Evolutionary conservation across 2,113 vertebrate species (phyloP), one percentile per base, ranked within the genome.

Genomic region (Eptesicus fuscus): DNA sequence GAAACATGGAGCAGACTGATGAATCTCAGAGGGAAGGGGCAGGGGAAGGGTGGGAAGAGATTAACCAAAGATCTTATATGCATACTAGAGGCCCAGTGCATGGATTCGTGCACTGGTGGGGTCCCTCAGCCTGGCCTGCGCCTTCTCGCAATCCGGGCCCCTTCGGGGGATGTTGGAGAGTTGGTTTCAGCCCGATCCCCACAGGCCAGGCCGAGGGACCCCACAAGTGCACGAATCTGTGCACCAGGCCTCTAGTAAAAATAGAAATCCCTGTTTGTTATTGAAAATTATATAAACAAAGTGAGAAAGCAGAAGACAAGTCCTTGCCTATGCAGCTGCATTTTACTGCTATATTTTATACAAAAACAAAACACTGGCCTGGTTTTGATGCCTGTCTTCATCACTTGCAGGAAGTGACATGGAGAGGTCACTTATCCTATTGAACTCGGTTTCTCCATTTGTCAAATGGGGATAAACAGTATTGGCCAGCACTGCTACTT

Each of bases 311-410:
- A 28, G 69, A 22, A 44, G 67, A 4, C 49, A 51, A 44, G 23
- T 47, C 69, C 78, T 65, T 56, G 4, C 9, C 1, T 23, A 1
- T 23, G 4, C 5, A 35, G 5, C 56, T 74, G 1, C 20, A 9
- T 2, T 47, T 12, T 28, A 63, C 25, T 22, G 17, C 14, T 9
- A 7, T n/a, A 11, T 20, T 23, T 0, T 28, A 1, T 17, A n/a
- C 14, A n/a, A 7, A 80, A 69, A 67, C 11, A 30, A 65, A n/a
- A 1, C 18, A 4, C 22, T 28, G 51, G 47, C 61, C 16, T 70
- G 44, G 11, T 51, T 30, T 40, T 20, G 14, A 35, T n/a, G 16
- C 5, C 51, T 82, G 67, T 3, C 16, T 88, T 94, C 10, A 12
- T 87, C 44, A 30, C 2, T 44, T 23, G 14, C 1, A 42, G 37